Evolutionary conservation across 2,797 vertebrate species (phyloP).

Genomic region (Tiaroga cobitis): DNA sequence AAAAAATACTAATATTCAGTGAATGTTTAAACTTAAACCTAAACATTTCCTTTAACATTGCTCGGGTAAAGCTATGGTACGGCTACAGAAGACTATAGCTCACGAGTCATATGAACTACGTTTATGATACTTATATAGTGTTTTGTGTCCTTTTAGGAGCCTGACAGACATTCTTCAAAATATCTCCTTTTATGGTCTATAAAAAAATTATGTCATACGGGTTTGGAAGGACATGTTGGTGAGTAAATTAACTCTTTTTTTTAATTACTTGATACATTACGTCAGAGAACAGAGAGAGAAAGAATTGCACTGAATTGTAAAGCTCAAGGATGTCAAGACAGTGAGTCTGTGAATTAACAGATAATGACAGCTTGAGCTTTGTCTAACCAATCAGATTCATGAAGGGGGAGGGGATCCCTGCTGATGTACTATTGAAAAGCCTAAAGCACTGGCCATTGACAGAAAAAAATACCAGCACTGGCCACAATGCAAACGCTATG

Average conservation of each 20-base stretch:
- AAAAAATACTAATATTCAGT: not conserved
- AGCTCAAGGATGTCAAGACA: slow-evolving; percentile 49
- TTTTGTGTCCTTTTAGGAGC: not conserved
- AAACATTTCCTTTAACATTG: not conserved
- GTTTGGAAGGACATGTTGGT: not conserved
- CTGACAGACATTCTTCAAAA: not conserved
- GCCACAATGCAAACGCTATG: slow-evolving; percentile 36
- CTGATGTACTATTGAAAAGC: slow-evolving; percentile 56
- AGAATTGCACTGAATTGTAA: not conserved
- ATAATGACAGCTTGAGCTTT: slow-evolving; percentile 64
- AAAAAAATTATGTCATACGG: not conserved
- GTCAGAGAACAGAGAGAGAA: not conserved
- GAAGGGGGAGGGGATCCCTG: slow-evolving; percentile 56
- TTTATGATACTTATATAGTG: not conserved
- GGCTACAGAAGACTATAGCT: not conserved
- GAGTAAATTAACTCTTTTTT: not conserved
- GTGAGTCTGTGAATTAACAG: slow-evolving; percentile 60
- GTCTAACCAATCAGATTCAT: slow-evolving; percentile 57
- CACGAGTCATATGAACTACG: not conserved
- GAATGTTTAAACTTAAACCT: not conserved
- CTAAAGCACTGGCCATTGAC: slow-evolving; percentile 44
- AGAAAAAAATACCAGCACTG: slow-evolving; percentile 41
- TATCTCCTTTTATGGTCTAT: not conserved
- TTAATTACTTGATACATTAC: not conserved
- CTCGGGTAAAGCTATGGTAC: not conserved